Evolutionary conservation across 2,113 vertebrate genomes (phyloP).

Genomic region (Petaurus breviceps): DNA sequence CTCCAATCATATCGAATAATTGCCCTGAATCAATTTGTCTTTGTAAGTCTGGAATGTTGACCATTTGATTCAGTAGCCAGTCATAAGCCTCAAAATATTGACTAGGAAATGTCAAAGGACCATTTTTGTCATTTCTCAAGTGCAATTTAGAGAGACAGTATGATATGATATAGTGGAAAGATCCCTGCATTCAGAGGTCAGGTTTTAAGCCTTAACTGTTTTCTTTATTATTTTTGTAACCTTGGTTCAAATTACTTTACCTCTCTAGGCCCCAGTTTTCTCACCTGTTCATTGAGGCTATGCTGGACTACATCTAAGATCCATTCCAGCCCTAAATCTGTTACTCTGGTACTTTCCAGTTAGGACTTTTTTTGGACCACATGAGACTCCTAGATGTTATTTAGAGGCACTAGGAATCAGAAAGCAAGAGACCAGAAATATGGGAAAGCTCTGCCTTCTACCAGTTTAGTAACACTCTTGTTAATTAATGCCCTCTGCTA

Average conservation of each 20-base stretch:
- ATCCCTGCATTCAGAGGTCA: too few relatives aligned
- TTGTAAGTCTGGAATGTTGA: neutral
- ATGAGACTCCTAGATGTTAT: conserved; percentile 44
- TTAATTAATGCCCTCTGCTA: conserved; percentile 41
- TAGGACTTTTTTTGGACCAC: conserved; percentile 4
- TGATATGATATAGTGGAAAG: too few relatives aligned
- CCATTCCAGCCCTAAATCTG: neutral
- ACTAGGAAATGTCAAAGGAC: too few relatives aligned
- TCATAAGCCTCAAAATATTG: too few relatives aligned
- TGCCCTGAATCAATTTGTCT: neutral
- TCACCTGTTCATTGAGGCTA: neutral
- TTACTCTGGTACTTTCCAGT: neutral
- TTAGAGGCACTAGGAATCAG: conserved; percentile 45
- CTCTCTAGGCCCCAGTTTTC: neutral
- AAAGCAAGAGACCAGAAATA: conserved; percentile 49
- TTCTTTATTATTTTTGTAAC: neutral
- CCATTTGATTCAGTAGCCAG: neutral
- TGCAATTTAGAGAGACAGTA: too few relatives aligned
- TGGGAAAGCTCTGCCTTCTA: conserved; percentile 41
- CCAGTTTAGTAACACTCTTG: conserved; percentile 28
- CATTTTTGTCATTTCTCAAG: too few relatives aligned
- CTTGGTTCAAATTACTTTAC: neutral
- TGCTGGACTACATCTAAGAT: neutral
- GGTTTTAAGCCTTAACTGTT: neutral
- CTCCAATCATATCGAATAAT: neutral